A percentile compares a stretch with the other conserved stretches of the same genome.
Evolutionary conservation across 2,888 invertebrate genomes (phyloP).

Genomic region (Agrenia bidenticulata): DNA sequence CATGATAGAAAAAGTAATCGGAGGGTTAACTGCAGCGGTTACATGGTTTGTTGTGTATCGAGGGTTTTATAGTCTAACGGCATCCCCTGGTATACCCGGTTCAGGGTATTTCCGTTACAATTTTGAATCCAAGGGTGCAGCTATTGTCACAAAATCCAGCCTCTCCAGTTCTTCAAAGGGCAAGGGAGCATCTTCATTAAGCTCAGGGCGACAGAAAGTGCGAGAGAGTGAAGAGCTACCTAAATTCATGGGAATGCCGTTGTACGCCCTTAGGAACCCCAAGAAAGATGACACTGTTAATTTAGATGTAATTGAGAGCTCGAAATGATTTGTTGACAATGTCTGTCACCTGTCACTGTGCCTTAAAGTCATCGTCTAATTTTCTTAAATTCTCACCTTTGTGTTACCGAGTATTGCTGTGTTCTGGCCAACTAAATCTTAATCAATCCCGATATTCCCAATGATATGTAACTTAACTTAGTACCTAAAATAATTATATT

Average conservation of each 20-base stretch:
- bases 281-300: constrained; percentile 24
- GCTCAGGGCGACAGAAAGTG: constrained; percentile 15
- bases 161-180: constrained; percentile 17
- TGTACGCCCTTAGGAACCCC: constrained; percentile 59
- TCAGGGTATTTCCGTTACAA: constrained; percentile 40
- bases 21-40: constrained; percentile 79
- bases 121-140: constrained; percentile 18
- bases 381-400: background rate
- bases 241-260: constrained; percentile 78
- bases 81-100: constrained; percentile 71
- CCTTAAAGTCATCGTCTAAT: too few species aligned
- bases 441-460: too few species aligned
- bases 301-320: background rate
- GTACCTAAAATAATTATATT: too few species aligned
- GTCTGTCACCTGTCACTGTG: background rate
- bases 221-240: constrained; percentile 55
- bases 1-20: constrained; percentile 91
- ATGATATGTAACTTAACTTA: too few species aligned
- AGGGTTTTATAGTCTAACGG: constrained; percentile 38
- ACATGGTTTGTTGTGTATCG: constrained; percentile 90
- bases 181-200: constrained; percentile 3
- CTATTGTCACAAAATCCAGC: constrained; percentile 10
- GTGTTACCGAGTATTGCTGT: background rate
- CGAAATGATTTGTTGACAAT: constrained; percentile 23
- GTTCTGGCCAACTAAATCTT: too few species aligned